phyloP scores from a whole-genome alignment of 2,888 invertebrate species.

The Caenorhabditis sinica region DNA sequence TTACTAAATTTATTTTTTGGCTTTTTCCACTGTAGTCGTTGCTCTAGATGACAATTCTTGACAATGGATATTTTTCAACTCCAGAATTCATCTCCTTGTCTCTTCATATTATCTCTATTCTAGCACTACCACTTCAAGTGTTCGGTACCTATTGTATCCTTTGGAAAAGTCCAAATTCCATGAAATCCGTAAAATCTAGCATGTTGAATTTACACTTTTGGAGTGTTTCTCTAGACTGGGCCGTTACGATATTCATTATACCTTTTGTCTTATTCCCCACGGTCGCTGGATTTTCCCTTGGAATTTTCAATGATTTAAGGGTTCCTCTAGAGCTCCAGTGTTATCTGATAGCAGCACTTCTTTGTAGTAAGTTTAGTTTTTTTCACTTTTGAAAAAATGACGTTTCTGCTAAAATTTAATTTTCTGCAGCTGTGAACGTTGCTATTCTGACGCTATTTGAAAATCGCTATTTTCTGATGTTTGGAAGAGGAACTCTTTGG shows the following conservation, averaged over 20 bases:
- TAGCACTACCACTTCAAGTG: conserved; percentile 19
- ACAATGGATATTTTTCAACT: conserved; percentile 21
- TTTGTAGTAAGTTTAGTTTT: conserved; percentile 10
- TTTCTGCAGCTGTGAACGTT: neutral
- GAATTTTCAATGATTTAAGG: neutral
- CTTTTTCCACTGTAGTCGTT: neutral
- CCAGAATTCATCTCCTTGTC: neutral
- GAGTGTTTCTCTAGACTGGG: conserved; percentile 19
- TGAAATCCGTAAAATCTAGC: conserved; percentile 45
- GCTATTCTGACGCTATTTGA: conserved; percentile 14
- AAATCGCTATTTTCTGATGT: conserved; percentile 28
- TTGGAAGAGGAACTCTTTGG: conserved; percentile 9
- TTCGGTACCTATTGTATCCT: conserved; percentile 46
- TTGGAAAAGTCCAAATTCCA: conserved; percentile 30
- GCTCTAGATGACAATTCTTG: no score
- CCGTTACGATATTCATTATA: neutral
- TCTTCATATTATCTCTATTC: conserved; percentile 7
- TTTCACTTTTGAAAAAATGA: neutral
- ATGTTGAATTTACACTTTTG: conserved; percentile 35
- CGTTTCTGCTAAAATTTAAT: neutral
- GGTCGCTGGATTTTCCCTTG: conserved; percentile 23
- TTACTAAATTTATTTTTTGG: no score
- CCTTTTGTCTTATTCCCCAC: conserved; percentile 24
- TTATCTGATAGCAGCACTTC: neutral
- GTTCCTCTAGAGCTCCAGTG: conserved; percentile 5